Evolutionary conservation across 2,888 invertebrate genomes (phyloP), one percentile per base, ranked within the genome.

Genomic region (Julus scandinavius): DNA sequence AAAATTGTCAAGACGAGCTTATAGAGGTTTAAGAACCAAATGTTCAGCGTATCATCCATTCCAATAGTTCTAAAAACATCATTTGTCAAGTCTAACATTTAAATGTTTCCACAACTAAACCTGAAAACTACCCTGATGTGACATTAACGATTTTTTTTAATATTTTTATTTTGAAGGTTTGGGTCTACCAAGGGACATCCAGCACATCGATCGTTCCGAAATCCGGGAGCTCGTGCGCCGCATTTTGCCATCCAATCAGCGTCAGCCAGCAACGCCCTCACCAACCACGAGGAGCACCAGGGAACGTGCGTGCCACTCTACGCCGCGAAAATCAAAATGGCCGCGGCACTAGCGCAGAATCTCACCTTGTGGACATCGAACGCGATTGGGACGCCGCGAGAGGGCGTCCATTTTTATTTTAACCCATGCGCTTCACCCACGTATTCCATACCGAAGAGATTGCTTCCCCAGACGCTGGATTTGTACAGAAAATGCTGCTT

Each of bases 171-270:
- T 41, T 86, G 11, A 9, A 86, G 86, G 86, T 45, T 40, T 86
- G 45, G 86, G 38, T 11, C 86, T 86, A 2, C 86, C 86, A 11
- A 9, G 49, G 20, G 86, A 86, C 49, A 86, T 86, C 11, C 86
- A 86, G 9, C 86, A 86, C 20, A 86, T 86, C 20, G 49, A 41
- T 40, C 86, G 41, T 86, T 86, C 86, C 15, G 45, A 86, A 41
- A 86, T 86, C 49, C 38, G 45, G 41, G 86, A 86, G 49, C 41
- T 86, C 15, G 86, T 86, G 41, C 86, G 86, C 41, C 41, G 45
- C 20, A 86, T 86, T 3, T 40, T 86, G 86, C 86, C 86, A 6
- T 86, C 86, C 29, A 41, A 38, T 40, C 45, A 86, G 17, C 38
- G 86, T 15, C 41, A 49, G 41, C 45, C 5, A 45, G 20, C 41